Conservation (phyloP, 2,797 vertebrate species). For the Sebastes aleutianus region DNA sequence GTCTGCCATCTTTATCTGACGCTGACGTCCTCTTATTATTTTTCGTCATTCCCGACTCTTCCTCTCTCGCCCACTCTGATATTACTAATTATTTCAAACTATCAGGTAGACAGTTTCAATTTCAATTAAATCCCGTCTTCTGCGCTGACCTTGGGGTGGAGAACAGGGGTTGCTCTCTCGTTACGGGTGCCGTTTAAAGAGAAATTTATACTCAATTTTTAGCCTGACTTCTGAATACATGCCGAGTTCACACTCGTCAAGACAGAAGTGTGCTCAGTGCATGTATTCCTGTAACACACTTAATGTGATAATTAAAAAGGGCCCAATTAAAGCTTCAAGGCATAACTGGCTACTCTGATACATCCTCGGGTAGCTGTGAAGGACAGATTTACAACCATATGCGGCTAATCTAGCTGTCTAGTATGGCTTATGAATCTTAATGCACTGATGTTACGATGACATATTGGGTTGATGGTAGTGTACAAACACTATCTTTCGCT, state of each 20-base stretch:
- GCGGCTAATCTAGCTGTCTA: conserved; percentile 63
- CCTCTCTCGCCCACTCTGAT: conserved; percentile 65
- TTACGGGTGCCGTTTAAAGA: conserved; percentile 73
- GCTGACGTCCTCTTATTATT: conserved; percentile 72
- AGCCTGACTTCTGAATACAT: conserved; percentile 69
- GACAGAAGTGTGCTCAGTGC: conserved; percentile 60
- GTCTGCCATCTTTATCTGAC: conserved; percentile 61
- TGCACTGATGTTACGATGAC: conserved; percentile 41
- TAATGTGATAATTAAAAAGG: conserved; percentile 79
- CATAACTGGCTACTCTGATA: conserved; percentile 60
- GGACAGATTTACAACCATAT: conserved; percentile 73
- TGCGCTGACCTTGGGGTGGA: conserved; percentile 75
- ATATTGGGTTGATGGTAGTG: conserved; percentile 14
- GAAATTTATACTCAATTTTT: conserved; percentile 76
- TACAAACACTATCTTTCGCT: conserved; percentile 10
- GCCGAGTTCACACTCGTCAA: conserved; percentile 55
- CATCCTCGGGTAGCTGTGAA: conserved; percentile 56
- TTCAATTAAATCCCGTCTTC: conserved; percentile 83
- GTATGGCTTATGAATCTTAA: conserved; percentile 60
- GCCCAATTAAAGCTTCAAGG: conserved; percentile 75
- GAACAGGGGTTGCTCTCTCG: conserved; percentile 55
- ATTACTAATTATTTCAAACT: conserved; percentile 86
- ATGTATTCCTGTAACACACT: conserved; percentile 67
- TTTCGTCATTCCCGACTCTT: conserved; percentile 69
- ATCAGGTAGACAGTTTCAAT: conserved; percentile 84